Evolutionary conservation across 2,888 invertebrate species (phyloP).

Genomic region (Hipparchia semele): DNA sequence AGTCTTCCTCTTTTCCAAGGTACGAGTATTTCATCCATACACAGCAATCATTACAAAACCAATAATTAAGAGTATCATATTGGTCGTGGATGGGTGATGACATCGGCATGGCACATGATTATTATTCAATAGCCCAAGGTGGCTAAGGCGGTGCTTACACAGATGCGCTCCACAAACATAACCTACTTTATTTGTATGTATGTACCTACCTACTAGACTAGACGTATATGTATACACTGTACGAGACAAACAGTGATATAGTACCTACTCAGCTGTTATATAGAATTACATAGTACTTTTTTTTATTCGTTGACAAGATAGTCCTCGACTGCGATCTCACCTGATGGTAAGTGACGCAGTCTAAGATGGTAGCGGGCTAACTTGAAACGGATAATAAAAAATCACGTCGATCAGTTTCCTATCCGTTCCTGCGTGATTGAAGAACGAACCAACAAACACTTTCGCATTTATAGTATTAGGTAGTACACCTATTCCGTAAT

Average conservation of each 20-base stretch:
- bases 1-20: too few relatives aligned
- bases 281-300: not conserved
- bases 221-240: not conserved
- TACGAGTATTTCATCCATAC: not conserved
- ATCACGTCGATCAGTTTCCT: too few relatives aligned
- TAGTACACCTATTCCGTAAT: too few relatives aligned
- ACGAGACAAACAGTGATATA: not conserved
- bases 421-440: too few relatives aligned
- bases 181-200: not conserved
- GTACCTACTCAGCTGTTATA: not conserved
- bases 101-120: conserved; percentile 7
- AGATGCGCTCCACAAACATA: conserved; percentile 37
- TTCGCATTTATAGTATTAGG: too few relatives aligned
- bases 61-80: conserved; percentile 13
- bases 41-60: not conserved
- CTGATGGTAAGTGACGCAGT: too few relatives aligned
- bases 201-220: not conserved
- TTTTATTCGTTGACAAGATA: too few relatives aligned
- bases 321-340: too few relatives aligned
- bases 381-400: too few relatives aligned
- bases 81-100: conserved; percentile 8
- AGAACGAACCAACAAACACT: too few relatives aligned
- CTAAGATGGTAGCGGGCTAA: too few relatives aligned
- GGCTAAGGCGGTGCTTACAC: conserved; percentile 38
- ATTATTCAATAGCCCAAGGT: conserved; percentile 13